phyloP scores from a whole-genome alignment of 92 coral and sea anemone species.

The Porites cylindrica region DNA sequence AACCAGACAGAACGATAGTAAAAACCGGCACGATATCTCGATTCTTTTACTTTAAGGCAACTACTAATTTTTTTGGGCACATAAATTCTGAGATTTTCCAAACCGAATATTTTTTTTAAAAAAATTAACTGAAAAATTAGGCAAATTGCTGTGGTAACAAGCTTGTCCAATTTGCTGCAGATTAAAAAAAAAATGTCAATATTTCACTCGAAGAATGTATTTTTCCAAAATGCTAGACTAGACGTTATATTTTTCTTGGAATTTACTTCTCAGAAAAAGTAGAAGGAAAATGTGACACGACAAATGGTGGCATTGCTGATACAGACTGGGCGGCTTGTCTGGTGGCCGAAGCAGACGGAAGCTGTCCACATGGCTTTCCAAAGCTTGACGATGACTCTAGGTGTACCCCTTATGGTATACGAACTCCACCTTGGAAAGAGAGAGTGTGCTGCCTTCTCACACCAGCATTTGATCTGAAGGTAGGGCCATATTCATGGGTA shows the following conservation, averaged over 20 bases:
- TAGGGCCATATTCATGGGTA: neutral
- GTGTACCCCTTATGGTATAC: neutral
- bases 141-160: no score
- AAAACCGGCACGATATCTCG: no score
- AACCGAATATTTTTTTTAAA: no score
- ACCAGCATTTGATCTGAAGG: constrained; percentile 1
- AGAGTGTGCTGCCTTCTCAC: neutral
- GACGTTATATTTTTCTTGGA: neutral
- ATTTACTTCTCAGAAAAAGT: neutral
- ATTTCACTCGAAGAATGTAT: no score
- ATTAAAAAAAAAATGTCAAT: no score
- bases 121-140: no score
- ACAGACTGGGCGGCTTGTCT: neutral
- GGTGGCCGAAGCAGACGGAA: neutral
- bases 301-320: neutral
- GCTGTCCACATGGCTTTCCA: neutral
- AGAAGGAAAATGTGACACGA: neutral
- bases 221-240: neutral
- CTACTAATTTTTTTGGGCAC: no score
- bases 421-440: neutral
- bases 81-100: no score
- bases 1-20: no score
- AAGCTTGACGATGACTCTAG: neutral
- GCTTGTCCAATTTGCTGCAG: no score
- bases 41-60: no score